Evolutionary conservation across 1,140 invertebrate species (phyloP), one percentile per base, ranked within the genome.

Genomic region (Calosoma granatense): DNA sequence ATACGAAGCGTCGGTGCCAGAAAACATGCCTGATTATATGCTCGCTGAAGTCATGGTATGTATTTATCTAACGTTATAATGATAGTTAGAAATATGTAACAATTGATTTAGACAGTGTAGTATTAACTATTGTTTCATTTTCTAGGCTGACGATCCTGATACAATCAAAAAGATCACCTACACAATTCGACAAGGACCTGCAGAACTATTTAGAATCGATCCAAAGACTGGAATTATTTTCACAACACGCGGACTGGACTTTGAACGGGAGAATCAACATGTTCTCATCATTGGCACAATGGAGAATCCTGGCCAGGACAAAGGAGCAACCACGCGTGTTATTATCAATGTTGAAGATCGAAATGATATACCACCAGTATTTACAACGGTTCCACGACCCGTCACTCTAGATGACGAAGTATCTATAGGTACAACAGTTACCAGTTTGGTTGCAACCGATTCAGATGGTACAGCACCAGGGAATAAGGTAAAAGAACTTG

Each of bases 281-380:
- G 81, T 86, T 41, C 70, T 94, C 0, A 74, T 88, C 11, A 77
- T 94, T 9, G 90, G 90, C 4, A 91, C 90, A 2, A 73, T 85
- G 56, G 90, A 94, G 70, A 91, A 93, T 67, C 80, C 76, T 61
- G 80, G 79, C 12, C 78, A 82, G 47, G 75, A 78, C 0, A 78
- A 81, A 0, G 87, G 86, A 1, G 82, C 86, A 19, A 90, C 85
- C 0, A 87, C 88, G 0, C 84, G 79, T 56, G 81, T 92, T 1
- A 77, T 86, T 54, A 77, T 91, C 21, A 77, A 86, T 58, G 90
- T 94, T 20, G 81, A 88, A 77, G 87, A 90, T 69, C 80, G 86
- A 57, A 90, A 92, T 69, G 88, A 92, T 69, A 85, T 90, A 60
- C 82, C 88, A 0, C 94, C 94, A 9, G 80, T 89, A 15, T 96